Conservation (phyloP, 2,888 invertebrate species). For the Teleogryllus oceanicus region DNA sequence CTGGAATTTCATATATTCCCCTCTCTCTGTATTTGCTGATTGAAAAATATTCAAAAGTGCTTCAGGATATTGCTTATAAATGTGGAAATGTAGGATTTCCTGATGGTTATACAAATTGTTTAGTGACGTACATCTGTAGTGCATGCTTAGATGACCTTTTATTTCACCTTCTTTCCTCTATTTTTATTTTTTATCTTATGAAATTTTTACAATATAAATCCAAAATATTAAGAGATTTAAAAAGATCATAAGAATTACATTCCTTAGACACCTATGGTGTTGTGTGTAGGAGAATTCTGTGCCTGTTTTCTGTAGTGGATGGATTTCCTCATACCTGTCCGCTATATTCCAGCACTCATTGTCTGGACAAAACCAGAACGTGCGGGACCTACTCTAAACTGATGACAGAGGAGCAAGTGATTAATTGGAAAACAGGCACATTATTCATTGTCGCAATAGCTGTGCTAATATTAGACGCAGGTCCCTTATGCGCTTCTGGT, state of each 20-base stretch:
- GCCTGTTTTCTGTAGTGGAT: conserved; percentile 35
- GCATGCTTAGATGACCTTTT: neutral
- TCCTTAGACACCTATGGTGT: conserved; percentile 19
- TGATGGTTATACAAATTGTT: too few relatives aligned
- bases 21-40: too few relatives aligned
- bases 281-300: conserved; percentile 25
- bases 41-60: too few relatives aligned
- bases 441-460: neutral
- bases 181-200: conserved; percentile 28
- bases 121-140: neutral
- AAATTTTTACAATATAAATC: conserved; percentile 12
- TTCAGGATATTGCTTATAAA: too few relatives aligned
- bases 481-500: conserved; percentile 56
- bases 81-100: too few relatives aligned
- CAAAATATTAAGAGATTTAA: neutral
- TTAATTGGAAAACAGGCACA: conserved; percentile 34
- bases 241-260: neutral
- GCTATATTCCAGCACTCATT: conserved; percentile 25
- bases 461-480: conserved; percentile 35
- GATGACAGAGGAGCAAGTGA: conserved; percentile 19
- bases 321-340: neutral
- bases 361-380: conserved; percentile 49
- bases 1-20: too few relatives aligned
- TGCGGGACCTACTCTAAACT: conserved; percentile 40
- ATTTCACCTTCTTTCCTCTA: neutral